phyloP scores from a whole-genome alignment of 2,888 invertebrate species.

The Apantesis nais region DNA sequence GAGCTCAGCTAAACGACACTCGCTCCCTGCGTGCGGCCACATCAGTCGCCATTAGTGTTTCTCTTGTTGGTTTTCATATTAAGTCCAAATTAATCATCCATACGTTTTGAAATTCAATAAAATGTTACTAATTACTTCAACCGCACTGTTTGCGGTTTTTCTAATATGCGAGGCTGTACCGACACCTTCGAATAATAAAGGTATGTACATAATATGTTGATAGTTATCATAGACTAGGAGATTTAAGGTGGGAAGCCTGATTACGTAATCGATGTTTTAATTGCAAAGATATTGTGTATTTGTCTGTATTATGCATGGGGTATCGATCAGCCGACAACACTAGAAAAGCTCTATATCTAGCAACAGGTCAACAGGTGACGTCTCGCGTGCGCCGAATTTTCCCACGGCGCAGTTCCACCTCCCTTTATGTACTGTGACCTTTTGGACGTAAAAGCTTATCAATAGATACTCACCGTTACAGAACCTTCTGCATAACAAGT shows the following conservation, averaged over 20 bases:
- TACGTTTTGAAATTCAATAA: constrained; percentile 37
- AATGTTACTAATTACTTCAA: constrained; percentile 74
- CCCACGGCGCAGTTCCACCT: constrained; percentile 65
- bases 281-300: constrained; percentile 20
- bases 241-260: constrained; percentile 4
- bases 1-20: constrained; percentile 70
- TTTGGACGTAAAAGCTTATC: constrained; percentile 39
- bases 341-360: constrained; percentile 76
- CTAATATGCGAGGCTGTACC: constrained; percentile 69
- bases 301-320: constrained; percentile 48
- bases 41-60: constrained; percentile 64
- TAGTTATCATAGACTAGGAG: constrained; percentile 14
- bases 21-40: constrained; percentile 69
- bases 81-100: constrained; percentile 44
- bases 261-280: constrained; percentile 17
- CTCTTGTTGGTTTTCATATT: constrained; percentile 46
- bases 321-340: constrained; percentile 70
- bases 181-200: constrained; percentile 76
- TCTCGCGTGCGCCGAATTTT: constrained; percentile 60
- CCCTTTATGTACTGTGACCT: constrained; percentile 60
- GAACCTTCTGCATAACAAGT: neutral
- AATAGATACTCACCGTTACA: neutral
- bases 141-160: constrained; percentile 79
- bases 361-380: constrained; percentile 77
- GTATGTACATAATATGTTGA: constrained; percentile 50